Evolutionary conservation across 2,113 vertebrate species (phyloP).

Genomic region (Probosciger aterrimus): DNA sequence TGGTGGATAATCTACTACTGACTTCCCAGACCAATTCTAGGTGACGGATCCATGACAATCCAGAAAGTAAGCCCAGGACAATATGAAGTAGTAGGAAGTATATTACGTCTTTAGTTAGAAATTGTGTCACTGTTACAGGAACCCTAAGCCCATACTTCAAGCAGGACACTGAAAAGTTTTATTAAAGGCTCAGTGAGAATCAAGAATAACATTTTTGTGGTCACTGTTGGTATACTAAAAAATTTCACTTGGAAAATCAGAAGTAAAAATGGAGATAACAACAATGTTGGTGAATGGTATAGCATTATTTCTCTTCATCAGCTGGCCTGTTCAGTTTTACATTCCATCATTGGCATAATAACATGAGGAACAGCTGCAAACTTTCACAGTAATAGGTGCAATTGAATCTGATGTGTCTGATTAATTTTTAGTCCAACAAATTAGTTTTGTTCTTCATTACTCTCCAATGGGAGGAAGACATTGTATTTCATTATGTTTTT

Average conservation of each 20-base stretch:
- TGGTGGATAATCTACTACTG: background rate
- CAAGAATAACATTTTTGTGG: background rate
- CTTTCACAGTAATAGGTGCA: slow-evolving; percentile 76
- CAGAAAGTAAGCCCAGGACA: background rate
- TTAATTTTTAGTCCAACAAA: slow-evolving; percentile 81
- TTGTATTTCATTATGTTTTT: slow-evolving; percentile 78
- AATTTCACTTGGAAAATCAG: background rate
- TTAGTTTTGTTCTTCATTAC: slow-evolving; percentile 81
- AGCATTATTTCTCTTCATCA: slow-evolving; percentile 35
- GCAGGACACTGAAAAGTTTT: background rate
- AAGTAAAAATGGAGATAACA: background rate
- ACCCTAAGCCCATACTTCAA: background rate
- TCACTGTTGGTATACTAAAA: background rate
- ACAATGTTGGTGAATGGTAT: background rate
- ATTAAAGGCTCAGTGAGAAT: background rate
- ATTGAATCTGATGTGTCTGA: slow-evolving; percentile 77
- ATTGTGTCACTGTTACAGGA: background rate
- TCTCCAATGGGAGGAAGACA: slow-evolving; percentile 76
- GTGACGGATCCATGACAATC: background rate
- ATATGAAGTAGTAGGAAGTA: background rate
- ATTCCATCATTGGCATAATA: slow-evolving; percentile 46
- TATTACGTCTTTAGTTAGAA: background rate
- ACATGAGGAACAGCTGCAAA: slow-evolving; percentile 70
- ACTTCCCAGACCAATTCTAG: background rate
- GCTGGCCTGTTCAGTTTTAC: slow-evolving; percentile 37